Base-by-base conservation (phyloP, 1,140 invertebrate genomes). In the Colletes gigas region DNA sequence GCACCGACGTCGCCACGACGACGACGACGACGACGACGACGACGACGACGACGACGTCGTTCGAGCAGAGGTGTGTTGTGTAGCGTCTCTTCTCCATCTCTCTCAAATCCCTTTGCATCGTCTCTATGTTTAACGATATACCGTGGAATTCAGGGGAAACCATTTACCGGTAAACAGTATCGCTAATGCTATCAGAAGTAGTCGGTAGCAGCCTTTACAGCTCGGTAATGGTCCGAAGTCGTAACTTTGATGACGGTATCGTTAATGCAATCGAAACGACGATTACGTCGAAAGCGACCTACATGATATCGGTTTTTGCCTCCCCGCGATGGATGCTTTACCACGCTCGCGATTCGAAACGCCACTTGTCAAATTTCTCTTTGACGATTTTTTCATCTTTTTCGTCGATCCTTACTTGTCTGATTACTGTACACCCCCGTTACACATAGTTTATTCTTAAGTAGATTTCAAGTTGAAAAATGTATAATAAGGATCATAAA, bases 151-250 rank as follows among this genome's bases (percentile, higher is more conserved):
- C 60, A 10, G 19, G 69, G 50, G 52, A 65, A 55, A 73, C 52
- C 76, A 47, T 72, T 72, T 63, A 21, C 50, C 69, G 17, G 77
- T 39, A 79, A 79, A 73, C 77, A 73, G 75, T 78, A 15, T 9
- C 69, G 70, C 8, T 73, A 73, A 79, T 73, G 59, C 50, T 41
- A 79, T 79, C 60, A 79, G 73, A 79, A 79, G 70, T 73, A 65
- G 30, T 52, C 1, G 73, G 39, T 5, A 21, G n/a, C n/a, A 2
- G 63, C 19, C 50, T 67, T 76, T 47, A 6, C 73, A 14, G n/a
- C 5, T 0, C 59, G 50, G 4, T 63, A 44, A 72, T 72, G 57
- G 59, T n/a, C 55, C 10, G 0, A 5, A 14, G 4, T 54, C 19
- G 76, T 54, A 63, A 78, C 76, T 78, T 71, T 19, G 44, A 72